Percentiles rank a stretch among this genome's conserved stretches.
Conservation (phyloP, 2,797 vertebrate genomes). For the Myripristis murdjan region DNA sequence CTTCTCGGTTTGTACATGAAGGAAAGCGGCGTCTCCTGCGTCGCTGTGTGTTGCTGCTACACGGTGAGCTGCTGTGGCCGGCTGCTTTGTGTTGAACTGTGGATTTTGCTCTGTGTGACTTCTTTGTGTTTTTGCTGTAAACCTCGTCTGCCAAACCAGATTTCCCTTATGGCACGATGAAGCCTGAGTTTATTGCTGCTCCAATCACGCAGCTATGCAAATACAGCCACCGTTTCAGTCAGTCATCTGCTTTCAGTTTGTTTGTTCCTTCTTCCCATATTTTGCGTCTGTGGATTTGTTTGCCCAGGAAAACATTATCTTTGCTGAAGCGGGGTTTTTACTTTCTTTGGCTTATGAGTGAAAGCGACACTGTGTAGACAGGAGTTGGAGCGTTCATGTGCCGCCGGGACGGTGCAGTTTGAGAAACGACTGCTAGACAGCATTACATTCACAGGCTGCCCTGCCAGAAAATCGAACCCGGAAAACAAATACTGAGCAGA, state of each 20-base stretch:
- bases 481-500: slow-evolving; percentile 5
- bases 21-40: not conserved
- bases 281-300: slow-evolving; percentile 54
- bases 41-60: not conserved
- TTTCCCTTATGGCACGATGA: not conserved
- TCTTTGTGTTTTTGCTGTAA: not conserved
- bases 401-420: no score
- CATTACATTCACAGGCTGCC: slow-evolving; percentile 38
- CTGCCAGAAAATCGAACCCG: slow-evolving; percentile 24
- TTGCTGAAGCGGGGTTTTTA: slow-evolving; percentile 39
- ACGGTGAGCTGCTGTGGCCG: not conserved
- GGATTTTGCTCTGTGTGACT: not conserved
- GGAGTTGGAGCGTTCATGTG: slow-evolving; percentile 37
- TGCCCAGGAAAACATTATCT: slow-evolving; percentile 37
- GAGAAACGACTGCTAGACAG: no score
- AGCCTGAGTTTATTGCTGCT: slow-evolving; percentile 15
- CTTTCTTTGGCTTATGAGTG: slow-evolving; percentile 65
- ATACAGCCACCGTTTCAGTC: slow-evolving; percentile 32
- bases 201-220: slow-evolving; percentile 26
- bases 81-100: not conserved
- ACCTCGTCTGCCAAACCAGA: not conserved
- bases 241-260: slow-evolving; percentile 23
- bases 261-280: slow-evolving; percentile 53
- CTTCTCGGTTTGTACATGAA: not conserved
- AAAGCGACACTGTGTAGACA: slow-evolving; percentile 70